Conservation (phyloP, 1,140 invertebrate species). For the Caerostris darwini region DNA sequence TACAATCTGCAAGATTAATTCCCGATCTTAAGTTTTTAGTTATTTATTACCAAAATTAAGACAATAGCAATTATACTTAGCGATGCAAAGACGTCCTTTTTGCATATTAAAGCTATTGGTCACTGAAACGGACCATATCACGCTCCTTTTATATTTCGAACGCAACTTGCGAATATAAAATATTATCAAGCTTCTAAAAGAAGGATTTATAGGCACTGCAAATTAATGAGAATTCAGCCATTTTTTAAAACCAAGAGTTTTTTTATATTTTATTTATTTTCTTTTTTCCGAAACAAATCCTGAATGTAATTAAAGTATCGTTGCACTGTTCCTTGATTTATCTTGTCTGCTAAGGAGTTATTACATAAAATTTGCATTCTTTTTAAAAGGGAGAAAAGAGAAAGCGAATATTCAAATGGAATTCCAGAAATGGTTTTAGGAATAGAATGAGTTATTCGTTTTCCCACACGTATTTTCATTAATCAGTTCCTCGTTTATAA, state of each 20-base stretch:
- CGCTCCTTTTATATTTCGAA: background rate
- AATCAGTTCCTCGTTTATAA: background rate
- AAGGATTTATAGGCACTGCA: background rate
- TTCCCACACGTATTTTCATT: background rate
- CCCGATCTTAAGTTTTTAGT: background rate
- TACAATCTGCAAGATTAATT: no score
- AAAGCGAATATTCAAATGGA: background rate
- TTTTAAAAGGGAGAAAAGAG: background rate
- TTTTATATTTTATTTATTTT: background rate
- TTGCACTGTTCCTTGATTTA: background rate
- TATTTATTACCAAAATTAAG: background rate
- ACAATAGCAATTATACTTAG: background rate
- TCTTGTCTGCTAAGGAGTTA: background rate
- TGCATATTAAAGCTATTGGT: background rate
- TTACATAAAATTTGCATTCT: background rate
- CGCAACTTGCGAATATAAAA: background rate
- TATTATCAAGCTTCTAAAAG: background rate
- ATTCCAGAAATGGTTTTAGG: background rate
- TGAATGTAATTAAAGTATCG: background rate
- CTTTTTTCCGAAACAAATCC: background rate
- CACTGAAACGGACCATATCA: background rate
- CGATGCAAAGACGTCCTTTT: background rate
- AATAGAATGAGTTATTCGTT: background rate
- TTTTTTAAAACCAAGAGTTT: background rate
- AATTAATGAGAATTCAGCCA: background rate